phyloP scores from a whole-genome alignment of 1,140 invertebrate species.

The Globodera ellingtonae region DNA sequence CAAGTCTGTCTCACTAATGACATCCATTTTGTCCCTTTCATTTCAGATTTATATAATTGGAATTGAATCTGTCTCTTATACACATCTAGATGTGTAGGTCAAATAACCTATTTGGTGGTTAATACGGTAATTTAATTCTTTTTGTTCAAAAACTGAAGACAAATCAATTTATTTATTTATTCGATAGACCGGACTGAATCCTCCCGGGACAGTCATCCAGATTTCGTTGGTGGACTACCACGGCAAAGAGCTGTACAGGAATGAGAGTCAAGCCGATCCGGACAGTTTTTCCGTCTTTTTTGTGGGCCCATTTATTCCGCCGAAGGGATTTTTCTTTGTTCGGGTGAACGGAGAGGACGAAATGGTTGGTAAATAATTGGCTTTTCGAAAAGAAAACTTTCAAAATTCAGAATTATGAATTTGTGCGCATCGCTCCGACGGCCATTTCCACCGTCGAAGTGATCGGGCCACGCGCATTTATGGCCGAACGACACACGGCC shows the following conservation, averaged over 20 bases:
- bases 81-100: too few species aligned
- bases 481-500: slow-evolving; percentile 63
- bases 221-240: slow-evolving; percentile 69
- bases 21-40: too few species aligned
- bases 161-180: slow-evolving; percentile 19
- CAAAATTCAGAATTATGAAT: slow-evolving; percentile 64
- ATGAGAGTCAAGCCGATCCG: slow-evolving; percentile 56
- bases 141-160: not conserved
- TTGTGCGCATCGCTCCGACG: slow-evolving; percentile 67
- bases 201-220: slow-evolving; percentile 65
- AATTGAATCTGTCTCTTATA: too few species aligned
- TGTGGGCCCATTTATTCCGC: slow-evolving; percentile 67
- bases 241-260: slow-evolving; percentile 66
- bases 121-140: slow-evolving; percentile 61
- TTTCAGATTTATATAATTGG: not conserved
- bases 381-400: not conserved
- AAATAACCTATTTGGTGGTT: slow-evolving; percentile 68
- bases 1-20: not conserved
- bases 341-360: slow-evolving; percentile 66
- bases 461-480: slow-evolving; percentile 61
- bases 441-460: slow-evolving; percentile 66
- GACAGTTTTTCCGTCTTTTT: slow-evolving; percentile 66
- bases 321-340: slow-evolving; percentile 70
- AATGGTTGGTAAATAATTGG: slow-evolving; percentile 13
- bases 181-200: slow-evolving; percentile 65